Evolutionary conservation across 2,888 invertebrate species (phyloP).

Genomic region (Acrocyrtus sp.): DNA sequence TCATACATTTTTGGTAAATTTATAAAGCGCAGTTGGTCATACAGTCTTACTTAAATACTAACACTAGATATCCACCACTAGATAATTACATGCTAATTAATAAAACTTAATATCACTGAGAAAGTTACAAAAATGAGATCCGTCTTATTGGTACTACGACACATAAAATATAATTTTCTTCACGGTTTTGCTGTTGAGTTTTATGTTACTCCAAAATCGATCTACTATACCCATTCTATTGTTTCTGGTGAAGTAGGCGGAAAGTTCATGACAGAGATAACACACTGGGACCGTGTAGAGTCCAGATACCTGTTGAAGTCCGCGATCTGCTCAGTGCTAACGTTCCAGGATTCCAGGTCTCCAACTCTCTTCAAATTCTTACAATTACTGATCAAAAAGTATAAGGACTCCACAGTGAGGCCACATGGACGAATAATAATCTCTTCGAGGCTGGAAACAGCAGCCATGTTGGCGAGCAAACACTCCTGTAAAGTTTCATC

Average conservation of each 20-base stretch:
- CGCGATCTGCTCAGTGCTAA: conserved; percentile 15
- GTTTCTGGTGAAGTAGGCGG: conserved; percentile 40
- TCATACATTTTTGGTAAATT: too few relatives aligned
- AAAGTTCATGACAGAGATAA: conserved; percentile 46
- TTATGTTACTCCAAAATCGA: too few relatives aligned
- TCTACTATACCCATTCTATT: too few relatives aligned
- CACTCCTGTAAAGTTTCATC: conserved; percentile 14
- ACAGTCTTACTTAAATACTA: too few relatives aligned
- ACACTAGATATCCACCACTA: too few relatives aligned
- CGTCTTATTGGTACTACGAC: too few relatives aligned
- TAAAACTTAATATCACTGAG: too few relatives aligned
- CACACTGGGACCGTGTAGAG: conserved; percentile 30
- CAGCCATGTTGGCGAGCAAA: conserved; percentile 1
- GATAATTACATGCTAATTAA: too few relatives aligned
- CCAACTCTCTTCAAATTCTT: conserved; percentile 36
- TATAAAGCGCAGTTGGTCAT: too few relatives aligned
- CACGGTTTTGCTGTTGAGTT: too few relatives aligned
- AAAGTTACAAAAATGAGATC: too few relatives aligned
- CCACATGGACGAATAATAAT: conserved; percentile 33
- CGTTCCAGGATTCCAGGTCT: conserved; percentile 45
- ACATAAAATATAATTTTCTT: too few relatives aligned
- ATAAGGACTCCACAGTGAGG: conserved; percentile 9
- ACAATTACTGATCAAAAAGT: conserved; percentile 11
- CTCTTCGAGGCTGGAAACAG: conserved; percentile 13
- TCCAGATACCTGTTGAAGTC: conserved; percentile 35